Evolutionary conservation across 2,797 vertebrate genomes (phyloP).

Genomic region (Ctenosaura bakeri): DNA sequence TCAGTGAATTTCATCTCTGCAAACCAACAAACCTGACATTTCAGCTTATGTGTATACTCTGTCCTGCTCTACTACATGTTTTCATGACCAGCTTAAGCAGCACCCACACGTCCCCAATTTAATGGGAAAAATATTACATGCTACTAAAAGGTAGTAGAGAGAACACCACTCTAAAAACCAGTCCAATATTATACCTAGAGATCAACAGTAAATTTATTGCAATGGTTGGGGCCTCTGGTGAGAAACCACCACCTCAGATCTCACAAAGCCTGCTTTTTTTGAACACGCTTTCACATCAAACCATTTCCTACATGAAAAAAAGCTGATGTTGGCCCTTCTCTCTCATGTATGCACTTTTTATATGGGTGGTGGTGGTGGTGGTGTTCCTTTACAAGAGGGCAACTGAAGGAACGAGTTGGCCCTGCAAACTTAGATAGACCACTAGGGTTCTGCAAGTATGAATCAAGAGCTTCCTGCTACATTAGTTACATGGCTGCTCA

Average conservation of each 20-base stretch:
- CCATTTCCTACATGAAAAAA: not conserved
- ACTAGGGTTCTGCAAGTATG: conserved; percentile 1
- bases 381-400: not conserved
- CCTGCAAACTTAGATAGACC: not conserved
- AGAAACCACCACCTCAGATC: not conserved
- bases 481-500: not conserved
- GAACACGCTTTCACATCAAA: not conserved
- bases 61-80: not conserved
- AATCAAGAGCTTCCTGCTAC: not conserved
- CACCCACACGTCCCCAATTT: no score
- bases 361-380: not conserved
- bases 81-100: not conserved
- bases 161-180: not conserved
- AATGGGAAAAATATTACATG: no score
- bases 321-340: not conserved
- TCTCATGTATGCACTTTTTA: not conserved
- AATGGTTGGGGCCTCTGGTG: not conserved
- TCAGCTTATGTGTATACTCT: not conserved
- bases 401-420: not conserved
- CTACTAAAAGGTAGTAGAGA: not conserved
- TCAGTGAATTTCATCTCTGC: not conserved
- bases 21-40: not conserved
- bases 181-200: not conserved
- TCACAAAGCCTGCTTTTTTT: not conserved
- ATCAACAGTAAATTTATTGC: not conserved